Conservation (phyloP, 2,113 vertebrate genomes). For the Phasianus colchicus region DNA sequence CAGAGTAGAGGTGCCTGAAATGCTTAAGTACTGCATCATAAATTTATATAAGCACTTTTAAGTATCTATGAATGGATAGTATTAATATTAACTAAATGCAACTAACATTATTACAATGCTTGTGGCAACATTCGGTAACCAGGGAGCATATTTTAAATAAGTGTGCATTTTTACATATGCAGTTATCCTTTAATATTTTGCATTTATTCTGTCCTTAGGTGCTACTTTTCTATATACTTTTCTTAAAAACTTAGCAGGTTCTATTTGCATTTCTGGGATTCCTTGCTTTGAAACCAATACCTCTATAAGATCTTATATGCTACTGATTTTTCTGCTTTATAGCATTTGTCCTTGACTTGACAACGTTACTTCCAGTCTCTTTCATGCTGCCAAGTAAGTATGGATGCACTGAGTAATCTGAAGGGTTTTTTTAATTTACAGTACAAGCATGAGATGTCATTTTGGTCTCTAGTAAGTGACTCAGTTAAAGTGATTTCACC, state of each 20-base stretch:
- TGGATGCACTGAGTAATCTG: conserved; percentile 1
- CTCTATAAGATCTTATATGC: not conserved
- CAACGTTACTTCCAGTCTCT: conserved; percentile 83
- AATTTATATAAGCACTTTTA: not conserved
- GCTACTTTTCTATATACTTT: not conserved
- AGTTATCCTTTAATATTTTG: not conserved
- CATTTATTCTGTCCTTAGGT: not conserved
- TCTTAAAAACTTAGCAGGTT: not conserved
- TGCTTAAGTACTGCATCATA: not conserved
- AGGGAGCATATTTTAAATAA: not conserved
- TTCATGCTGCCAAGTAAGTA: conserved; percentile 99
- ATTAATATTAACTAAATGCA: not conserved
- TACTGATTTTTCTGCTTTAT: not conserved
- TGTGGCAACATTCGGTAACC: not conserved
- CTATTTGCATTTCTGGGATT: not conserved
- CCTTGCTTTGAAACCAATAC: not conserved
- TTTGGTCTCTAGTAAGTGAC: not conserved
- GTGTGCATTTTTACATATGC: not conserved
- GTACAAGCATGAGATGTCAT: not conserved
- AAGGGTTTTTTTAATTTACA: not conserved
- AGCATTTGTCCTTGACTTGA: conserved; percentile 83
- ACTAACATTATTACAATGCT: not conserved
- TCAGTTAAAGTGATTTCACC: not conserved
- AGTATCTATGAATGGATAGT: not conserved
- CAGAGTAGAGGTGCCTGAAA: not conserved